Percentiles rank a stretch among this genome's conserved stretches.
phyloP scores from a whole-genome alignment of 2,888 invertebrate species.

The Sarcophaga subvicina region DNA sequence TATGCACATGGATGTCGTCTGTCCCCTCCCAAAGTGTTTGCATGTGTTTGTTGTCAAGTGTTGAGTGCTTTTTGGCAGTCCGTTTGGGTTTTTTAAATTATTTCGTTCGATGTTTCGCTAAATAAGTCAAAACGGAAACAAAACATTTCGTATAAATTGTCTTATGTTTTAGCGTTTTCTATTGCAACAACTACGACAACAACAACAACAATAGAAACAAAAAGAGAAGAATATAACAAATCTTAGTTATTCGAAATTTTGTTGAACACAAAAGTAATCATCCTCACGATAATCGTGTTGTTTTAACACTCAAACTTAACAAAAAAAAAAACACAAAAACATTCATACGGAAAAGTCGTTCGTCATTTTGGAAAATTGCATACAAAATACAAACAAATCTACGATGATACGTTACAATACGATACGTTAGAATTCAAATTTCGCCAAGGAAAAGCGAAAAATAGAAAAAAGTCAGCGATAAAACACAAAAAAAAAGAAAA shows the following conservation, averaged over 20 bases:
- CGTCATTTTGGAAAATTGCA: constrained; percentile 55
- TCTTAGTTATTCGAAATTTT: constrained; percentile 64
- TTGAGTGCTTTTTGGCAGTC: not conserved
- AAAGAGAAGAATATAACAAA: not conserved
- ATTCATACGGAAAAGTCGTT: constrained; percentile 54
- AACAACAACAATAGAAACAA: constrained; percentile 2
- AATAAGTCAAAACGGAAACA: constrained; percentile 62
- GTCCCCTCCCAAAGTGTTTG: not conserved
- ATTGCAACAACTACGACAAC: not conserved
- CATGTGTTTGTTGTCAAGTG: constrained; percentile 1
- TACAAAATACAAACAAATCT: constrained; percentile 48
- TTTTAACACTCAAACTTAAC: constrained; percentile 72
- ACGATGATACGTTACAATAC: constrained; percentile 37
- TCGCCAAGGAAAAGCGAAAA: constrained; percentile 16
- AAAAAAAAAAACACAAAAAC: not conserved
- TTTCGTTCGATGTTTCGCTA: constrained; percentile 22
- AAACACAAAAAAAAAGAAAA: constrained; percentile 67
- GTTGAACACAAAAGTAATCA: constrained; percentile 79
- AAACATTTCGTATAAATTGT: constrained; percentile 23
- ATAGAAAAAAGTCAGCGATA: not conserved
- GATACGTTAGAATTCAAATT: constrained; percentile 71
- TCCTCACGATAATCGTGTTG: constrained; percentile 80
- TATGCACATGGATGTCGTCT: not conserved
- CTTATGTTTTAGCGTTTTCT: not conserved
- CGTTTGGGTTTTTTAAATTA: not conserved